Percentiles rank a stretch among this genome's conserved stretches.
phyloP scores from a whole-genome alignment of 2,797 vertebrate species.

The Scleropages formosus region DNA sequence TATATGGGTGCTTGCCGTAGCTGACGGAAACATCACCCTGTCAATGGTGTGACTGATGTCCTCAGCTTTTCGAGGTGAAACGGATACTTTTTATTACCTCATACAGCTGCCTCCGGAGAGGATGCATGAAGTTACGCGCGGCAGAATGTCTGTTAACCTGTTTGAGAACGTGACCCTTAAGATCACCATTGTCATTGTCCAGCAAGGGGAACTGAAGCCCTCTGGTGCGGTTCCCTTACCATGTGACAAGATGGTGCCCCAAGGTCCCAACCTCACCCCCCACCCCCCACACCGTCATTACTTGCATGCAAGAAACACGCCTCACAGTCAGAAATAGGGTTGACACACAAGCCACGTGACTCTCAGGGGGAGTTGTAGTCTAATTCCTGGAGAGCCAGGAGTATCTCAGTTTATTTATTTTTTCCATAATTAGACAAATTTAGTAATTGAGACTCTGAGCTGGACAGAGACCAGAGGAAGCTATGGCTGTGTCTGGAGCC shows the following conservation, averaged over 20 bases:
- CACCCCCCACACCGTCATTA: constrained; percentile 54
- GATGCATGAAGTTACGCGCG: constrained; percentile 65
- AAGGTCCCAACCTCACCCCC: constrained; percentile 65
- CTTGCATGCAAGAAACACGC: constrained; percentile 74
- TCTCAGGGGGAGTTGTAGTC: constrained; percentile 21
- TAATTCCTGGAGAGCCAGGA: constrained; percentile 31
- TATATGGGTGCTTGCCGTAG: constrained; percentile 72
- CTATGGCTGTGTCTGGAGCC: constrained; percentile 42
- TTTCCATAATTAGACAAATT: constrained; percentile 67
- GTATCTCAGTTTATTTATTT: constrained; percentile 70
- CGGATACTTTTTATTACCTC: constrained; percentile 72
- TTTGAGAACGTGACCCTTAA: constrained; percentile 49
- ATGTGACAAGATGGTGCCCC: constrained; percentile 76
- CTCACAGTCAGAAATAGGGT: constrained; percentile 74
- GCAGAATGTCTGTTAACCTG: constrained; percentile 51
- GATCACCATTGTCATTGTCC: constrained; percentile 37
- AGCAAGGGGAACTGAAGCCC: constrained; percentile 47
- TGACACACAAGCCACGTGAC: constrained; percentile 56
- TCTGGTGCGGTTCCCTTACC: constrained; percentile 66
- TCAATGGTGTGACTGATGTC: constrained; percentile 58
- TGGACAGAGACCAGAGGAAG: constrained; percentile 55
- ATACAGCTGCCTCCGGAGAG: constrained; percentile 56
- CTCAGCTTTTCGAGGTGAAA: constrained; percentile 64
- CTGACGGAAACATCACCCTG: constrained; percentile 60
- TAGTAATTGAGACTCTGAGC: constrained; percentile 60